Evolutionary conservation across 2,113 vertebrate genomes (phyloP).

Genomic region (Gallinago undulata): DNA sequence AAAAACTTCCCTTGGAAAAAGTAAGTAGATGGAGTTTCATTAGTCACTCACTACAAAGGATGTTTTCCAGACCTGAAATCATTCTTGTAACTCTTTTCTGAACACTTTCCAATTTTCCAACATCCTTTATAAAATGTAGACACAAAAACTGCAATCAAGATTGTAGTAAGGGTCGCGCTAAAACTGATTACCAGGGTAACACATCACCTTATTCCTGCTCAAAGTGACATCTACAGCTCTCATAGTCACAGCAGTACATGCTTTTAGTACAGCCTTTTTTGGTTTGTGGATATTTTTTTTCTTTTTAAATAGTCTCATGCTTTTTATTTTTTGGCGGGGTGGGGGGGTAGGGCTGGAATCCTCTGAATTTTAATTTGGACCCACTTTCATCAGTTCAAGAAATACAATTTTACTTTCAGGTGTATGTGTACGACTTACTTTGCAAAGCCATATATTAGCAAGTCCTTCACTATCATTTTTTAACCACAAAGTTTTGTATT

Average conservation of each 20-base stretch:
- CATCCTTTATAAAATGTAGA: slow-evolving; percentile 13
- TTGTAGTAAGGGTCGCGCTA: neutral
- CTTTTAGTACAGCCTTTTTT: neutral
- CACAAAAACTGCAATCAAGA: slow-evolving; percentile 7
- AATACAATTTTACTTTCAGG: neutral
- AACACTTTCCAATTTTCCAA: slow-evolving; percentile 60
- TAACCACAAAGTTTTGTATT: neutral
- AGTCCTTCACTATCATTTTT: neutral
- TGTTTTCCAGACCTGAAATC: slow-evolving; percentile 68
- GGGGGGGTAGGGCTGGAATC: no score
- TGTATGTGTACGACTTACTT: neutral
- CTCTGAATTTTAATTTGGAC: neutral
- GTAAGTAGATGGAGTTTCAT: slow-evolving; percentile 57
- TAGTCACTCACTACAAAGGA: slow-evolving; percentile 67
- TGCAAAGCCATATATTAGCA: neutral
- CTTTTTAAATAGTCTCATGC: neutral
- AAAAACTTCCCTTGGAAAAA: slow-evolving; percentile 64
- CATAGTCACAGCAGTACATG: neutral
- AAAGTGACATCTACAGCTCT: neutral
- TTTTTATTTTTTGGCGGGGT: neutral
- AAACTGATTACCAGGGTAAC: neutral
- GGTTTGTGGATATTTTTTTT: neutral
- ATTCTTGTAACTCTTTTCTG: slow-evolving; percentile 58
- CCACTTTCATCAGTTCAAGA: neutral
- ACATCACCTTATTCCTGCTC: neutral